Evolutionary conservation across 37 sponge, comb jelly and placozoan genomes (phyloP), one percentile per base, ranked within the genome.

Genomic region (Agelas oroides): DNA sequence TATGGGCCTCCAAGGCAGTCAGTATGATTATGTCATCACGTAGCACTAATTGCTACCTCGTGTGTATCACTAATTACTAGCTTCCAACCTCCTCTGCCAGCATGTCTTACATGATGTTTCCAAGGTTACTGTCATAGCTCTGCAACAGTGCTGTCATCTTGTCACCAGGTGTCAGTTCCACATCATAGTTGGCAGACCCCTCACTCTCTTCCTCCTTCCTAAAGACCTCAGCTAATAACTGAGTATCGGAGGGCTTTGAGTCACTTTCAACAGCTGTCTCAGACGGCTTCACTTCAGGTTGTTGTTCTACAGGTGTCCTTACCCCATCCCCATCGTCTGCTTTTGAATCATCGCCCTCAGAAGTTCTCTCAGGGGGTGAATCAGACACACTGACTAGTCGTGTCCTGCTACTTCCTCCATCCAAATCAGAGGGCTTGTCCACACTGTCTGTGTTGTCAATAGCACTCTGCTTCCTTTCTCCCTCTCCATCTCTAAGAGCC

Each of bases 51-150:
- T n/a, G n/a, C n/a, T n/a, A n/a, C n/a, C n/a, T n/a, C n/a, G n/a
- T n/a, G n/a, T n/a, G n/a, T n/a, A n/a, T n/a, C n/a, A n/a, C n/a
- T n/a, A n/a, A n/a, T n/a, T n/a, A n/a, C n/a, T n/a, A n/a, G n/a
- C n/a, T n/a, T n/a, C n/a, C n/a, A n/a, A n/a, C n/a, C n/a, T n/a
- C n/a, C n/a, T n/a, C n/a, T n/a, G n/a, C n/a, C n/a, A n/a, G n/a
- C n/a, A n/a, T n/a, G 8, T 35, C 23, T 28, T 53, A 82, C 82
- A 59, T 70, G 24, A 82, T 60, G 57, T 54, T 71, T 24, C 36
- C 41, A 35, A 82, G 56, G 5, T 55, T 38, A 31, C 82, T 71
- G 41, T 82, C 72, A 20, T 20, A 82, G 46, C 73, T 71, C 82
- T 67, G 57, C 25, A 82, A 5, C 34, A 75, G 25, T 0, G 52